Percentiles rank a stretch among this genome's conserved stretches.
These are phyloP conservation scores for Pseudomyrmex cubaensis DNA, from an alignment of 1,140 invertebrate species.

Conservation along the genomic window DNA sequence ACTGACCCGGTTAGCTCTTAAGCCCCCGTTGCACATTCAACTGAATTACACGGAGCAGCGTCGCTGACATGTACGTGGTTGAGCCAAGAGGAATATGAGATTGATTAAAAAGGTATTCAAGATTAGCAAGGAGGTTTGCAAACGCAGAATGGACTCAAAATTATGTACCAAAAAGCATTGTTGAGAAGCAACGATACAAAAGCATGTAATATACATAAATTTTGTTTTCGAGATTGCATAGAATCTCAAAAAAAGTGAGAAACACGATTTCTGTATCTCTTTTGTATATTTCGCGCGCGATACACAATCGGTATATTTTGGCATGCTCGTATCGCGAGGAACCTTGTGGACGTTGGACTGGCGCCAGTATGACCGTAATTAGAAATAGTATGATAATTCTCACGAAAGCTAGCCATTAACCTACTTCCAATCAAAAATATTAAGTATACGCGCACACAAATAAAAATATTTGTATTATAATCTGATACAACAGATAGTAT, in stretches of 20 bases:
- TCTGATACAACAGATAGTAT: neutral
- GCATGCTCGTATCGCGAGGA: constrained; percentile 22
- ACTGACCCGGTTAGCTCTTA: constrained; percentile 64
- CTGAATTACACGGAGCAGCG: constrained; percentile 56
- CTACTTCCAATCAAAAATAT: constrained; percentile 68
- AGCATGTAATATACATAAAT: neutral
- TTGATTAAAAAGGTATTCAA: constrained; percentile 64
- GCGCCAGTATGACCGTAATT: constrained; percentile 76
- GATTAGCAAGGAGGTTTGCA: neutral
- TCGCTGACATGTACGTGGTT: neutral
- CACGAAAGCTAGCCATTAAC: constrained; percentile 75
- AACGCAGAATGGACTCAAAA: neutral
- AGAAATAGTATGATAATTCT: constrained; percentile 76
- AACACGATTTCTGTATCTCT: constrained; percentile 6
- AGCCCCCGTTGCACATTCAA: constrained; percentile 58
- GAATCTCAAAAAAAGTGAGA: neutral
- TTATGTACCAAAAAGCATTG: neutral
- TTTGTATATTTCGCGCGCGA: neutral
- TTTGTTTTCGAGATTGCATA: neutral
- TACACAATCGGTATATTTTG: constrained; percentile 40
- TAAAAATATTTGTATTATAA: neutral
- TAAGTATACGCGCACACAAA: neutral
- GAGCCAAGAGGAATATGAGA: constrained; percentile 45
- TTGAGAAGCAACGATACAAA: neutral
- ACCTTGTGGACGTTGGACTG: constrained; percentile 60